phyloP scores from a whole-genome alignment of 2,797 vertebrate species.

The Argyrosomus regius region DNA sequence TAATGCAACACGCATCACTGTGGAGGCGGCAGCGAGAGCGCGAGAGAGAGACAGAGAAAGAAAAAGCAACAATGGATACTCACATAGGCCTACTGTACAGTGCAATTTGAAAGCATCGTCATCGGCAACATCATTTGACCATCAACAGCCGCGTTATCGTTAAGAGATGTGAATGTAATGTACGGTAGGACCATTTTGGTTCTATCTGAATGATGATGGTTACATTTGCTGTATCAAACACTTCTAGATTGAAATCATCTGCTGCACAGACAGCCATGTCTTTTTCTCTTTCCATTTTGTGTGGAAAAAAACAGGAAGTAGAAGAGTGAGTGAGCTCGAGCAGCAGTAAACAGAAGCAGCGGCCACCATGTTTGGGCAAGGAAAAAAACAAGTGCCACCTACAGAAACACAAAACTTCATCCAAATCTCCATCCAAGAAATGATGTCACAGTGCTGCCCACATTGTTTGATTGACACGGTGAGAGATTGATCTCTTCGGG shows the following conservation, averaged over 20 bases:
- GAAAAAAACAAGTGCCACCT: constrained; percentile 20
- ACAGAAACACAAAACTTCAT: constrained; percentile 37
- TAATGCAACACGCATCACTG: constrained; percentile 80
- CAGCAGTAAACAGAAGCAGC: constrained; percentile 4
- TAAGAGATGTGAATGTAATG: neutral
- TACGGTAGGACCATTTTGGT: neutral
- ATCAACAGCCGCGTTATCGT: constrained; percentile 5
- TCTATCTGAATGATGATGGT: constrained; percentile 15
- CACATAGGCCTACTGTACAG: constrained; percentile 44
- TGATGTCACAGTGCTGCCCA: constrained; percentile 31
- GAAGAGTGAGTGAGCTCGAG: neutral
- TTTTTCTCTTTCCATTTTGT: constrained; percentile 2
- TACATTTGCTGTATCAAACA: constrained; percentile 5
- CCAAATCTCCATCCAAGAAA: constrained; percentile 16
- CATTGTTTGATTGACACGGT: constrained; percentile 48
- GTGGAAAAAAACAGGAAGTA: constrained; percentile 25
- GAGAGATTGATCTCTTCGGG: constrained; percentile 16
- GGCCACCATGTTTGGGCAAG: constrained; percentile 31
- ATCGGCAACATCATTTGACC: constrained; percentile 47
- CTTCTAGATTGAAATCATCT: neutral
- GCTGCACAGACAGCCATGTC: neutral
- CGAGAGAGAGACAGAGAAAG: constrained; percentile 41
- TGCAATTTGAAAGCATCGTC: constrained; percentile 50
- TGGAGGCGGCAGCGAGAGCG: constrained; percentile 70
- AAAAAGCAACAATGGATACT: constrained; percentile 64